Evolutionary conservation across 1,140 invertebrate species (phyloP).

Genomic region (Mycetomoellerius zeteki): DNA sequence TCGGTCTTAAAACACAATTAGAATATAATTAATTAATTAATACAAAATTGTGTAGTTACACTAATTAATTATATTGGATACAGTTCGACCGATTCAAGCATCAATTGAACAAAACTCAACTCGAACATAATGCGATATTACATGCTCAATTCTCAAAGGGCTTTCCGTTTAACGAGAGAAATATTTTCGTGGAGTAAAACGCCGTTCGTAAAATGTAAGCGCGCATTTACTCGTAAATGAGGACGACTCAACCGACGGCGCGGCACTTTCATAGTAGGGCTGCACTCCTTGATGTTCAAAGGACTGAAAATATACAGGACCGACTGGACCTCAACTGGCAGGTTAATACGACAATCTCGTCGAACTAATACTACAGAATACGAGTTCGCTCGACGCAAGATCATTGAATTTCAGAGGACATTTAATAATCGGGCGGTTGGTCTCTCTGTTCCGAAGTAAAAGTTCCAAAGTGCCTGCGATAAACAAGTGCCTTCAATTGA

Average conservation of each 20-base stretch:
- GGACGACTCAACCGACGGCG: slow-evolving; percentile 11
- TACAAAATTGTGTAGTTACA: background rate
- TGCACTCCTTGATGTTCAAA: slow-evolving; percentile 24
- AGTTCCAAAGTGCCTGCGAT: slow-evolving; percentile 39
- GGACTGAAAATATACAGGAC: slow-evolving; percentile 35
- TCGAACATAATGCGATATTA: background rate
- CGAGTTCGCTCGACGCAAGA: background rate
- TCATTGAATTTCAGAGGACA: slow-evolving; percentile 38
- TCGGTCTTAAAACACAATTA: no score
- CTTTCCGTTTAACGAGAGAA: background rate
- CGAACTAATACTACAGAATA: slow-evolving; percentile 32
- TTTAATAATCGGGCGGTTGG: slow-evolving; percentile 51
- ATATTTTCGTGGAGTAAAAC: slow-evolving; percentile 38
- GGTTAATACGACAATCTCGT: slow-evolving; percentile 22
- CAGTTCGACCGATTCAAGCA: background rate
- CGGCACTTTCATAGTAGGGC: background rate
- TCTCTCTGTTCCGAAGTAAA: slow-evolving; percentile 10
- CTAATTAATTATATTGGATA: background rate
- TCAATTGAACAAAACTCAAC: background rate
- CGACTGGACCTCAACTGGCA: background rate
- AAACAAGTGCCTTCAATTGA: slow-evolving; percentile 49
- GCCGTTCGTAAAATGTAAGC: slow-evolving; percentile 33
- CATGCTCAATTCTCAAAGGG: background rate
- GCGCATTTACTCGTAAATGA: slow-evolving; percentile 48
- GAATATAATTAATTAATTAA: background rate